These are phyloP conservation scores for Deroptyus accipitrinus DNA, from an alignment of 2,113 vertebrate genomes.

Conservation along the genomic window DNA sequence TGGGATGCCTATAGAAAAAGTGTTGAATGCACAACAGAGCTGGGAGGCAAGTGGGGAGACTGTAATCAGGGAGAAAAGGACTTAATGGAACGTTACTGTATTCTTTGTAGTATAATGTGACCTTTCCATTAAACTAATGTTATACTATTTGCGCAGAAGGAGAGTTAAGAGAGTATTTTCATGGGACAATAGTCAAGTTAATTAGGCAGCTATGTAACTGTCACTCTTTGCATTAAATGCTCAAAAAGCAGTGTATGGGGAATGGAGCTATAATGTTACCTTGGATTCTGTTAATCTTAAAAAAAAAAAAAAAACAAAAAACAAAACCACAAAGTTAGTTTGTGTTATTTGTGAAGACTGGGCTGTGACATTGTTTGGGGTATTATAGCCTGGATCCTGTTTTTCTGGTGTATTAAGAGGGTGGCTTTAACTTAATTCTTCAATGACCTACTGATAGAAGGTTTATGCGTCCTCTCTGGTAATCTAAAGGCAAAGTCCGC, in stretches of 20 bases:
- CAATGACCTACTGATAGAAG: not conserved
- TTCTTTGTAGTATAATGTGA: conserved; percentile 44
- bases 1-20: not conserved
- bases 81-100: not conserved
- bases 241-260: not conserved
- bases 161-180: conserved; percentile 27
- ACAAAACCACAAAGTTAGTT: not conserved
- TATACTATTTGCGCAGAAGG: conserved; percentile 8
- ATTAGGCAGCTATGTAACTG: conserved; percentile 44
- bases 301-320: not conserved
- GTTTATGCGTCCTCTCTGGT: not conserved
- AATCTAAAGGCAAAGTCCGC: not conserved
- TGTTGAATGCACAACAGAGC: not conserved
- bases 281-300: not conserved
- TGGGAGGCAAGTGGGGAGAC: not conserved
- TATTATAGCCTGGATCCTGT: not conserved
- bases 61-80: not conserved
- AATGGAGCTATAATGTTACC: not conserved
- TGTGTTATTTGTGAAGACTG: not conserved
- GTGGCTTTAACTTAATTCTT: not conserved
- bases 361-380: not conserved
- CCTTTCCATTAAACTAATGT: conserved; percentile 51
- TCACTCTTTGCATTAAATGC: not conserved
- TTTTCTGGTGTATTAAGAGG: not conserved
- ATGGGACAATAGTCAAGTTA: conserved; percentile 30